Conservation (phyloP, 2,888 invertebrate genomes). For the Hypena proboscidalis region DNA sequence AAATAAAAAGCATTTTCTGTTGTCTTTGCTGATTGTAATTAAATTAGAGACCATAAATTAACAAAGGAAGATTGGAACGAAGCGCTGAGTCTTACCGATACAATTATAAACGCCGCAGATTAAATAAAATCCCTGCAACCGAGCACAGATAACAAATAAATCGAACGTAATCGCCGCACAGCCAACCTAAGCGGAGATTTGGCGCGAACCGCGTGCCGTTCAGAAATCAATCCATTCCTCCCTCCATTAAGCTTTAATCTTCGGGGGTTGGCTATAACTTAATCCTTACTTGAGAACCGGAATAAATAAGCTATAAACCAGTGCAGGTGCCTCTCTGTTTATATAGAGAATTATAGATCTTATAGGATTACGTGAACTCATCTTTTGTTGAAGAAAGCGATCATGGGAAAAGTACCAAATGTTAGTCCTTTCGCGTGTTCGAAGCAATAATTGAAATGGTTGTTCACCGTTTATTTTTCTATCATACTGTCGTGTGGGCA, state of each 20-base stretch:
- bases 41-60: neutral
- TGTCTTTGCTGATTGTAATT: neutral
- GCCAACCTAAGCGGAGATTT: slow-evolving; percentile 57
- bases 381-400: slow-evolving; percentile 49
- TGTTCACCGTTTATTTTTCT: slow-evolving; percentile 60
- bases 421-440: slow-evolving; percentile 66
- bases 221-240: slow-evolving; percentile 81
- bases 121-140: slow-evolving; percentile 30
- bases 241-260: slow-evolving; percentile 83
- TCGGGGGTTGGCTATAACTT: slow-evolving; percentile 82
- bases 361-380: slow-evolving; percentile 49
- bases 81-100: slow-evolving; percentile 5
- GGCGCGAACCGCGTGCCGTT: slow-evolving; percentile 68
- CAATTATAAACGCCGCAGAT: slow-evolving; percentile 26
- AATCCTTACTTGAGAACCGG: slow-evolving; percentile 80
- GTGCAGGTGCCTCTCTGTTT: slow-evolving; percentile 76
- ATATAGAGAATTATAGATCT: slow-evolving; percentile 64
- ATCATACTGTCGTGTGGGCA: slow-evolving; percentile 60
- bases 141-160: slow-evolving; percentile 43
- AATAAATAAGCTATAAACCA: slow-evolving; percentile 84
- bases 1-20: too few relatives aligned
- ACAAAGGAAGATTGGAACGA: neutral
- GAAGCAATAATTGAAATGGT: slow-evolving; percentile 74
- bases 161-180: slow-evolving; percentile 47
- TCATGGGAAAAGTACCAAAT: slow-evolving; percentile 75